Percentiles rank a stretch among this genome's conserved stretches.
Conservation (phyloP, 2,797 vertebrate species). For the Sebastes hubbsi region DNA sequence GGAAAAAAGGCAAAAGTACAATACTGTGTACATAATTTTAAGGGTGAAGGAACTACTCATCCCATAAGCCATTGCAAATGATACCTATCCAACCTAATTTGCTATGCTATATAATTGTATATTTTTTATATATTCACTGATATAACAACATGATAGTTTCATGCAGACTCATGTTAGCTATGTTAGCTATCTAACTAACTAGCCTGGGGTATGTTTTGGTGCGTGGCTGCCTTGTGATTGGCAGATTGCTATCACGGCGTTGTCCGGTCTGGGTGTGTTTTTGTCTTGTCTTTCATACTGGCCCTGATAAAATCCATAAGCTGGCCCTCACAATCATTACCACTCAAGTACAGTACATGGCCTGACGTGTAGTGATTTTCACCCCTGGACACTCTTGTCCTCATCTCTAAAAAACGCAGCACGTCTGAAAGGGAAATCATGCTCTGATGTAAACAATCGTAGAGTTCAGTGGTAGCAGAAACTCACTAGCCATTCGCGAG, state of each 20-base stretch:
- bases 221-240: too few relatives aligned
- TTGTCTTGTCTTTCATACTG: background rate
- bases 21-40: background rate
- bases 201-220: too few relatives aligned
- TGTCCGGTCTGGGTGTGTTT: too few relatives aligned
- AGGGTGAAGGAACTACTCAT: background rate
- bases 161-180: background rate
- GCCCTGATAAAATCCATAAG: background rate
- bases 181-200: background rate
- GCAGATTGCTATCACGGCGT: too few relatives aligned
- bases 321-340: background rate
- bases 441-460: background rate
- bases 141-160: background rate
- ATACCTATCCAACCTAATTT: background rate
- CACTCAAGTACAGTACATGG: background rate
- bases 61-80: background rate
- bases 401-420: background rate
- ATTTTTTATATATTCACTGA: background rate
- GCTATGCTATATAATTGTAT: background rate
- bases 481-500: too few relatives aligned
- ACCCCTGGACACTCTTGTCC: background rate
- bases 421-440: background rate
- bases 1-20: background rate
- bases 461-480: background rate
- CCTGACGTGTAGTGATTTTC: background rate